Base-by-base conservation (phyloP, 2,797 vertebrate genomes). In the Gallirallus australis region DNA sequence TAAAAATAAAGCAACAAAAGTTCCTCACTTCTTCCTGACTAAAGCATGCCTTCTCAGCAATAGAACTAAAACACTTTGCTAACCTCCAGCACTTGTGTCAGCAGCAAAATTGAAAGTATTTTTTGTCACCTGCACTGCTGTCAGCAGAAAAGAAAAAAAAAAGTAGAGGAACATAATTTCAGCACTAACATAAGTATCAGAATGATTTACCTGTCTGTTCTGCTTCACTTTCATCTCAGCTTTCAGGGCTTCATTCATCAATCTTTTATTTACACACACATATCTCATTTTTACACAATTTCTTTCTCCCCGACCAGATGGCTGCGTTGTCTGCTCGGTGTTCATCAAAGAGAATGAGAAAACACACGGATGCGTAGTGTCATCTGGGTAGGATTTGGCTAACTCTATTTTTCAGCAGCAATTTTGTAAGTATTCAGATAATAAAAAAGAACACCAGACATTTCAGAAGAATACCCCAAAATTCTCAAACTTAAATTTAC, bases 241-340 rank as follows among this genome's bases (percentile, higher is more conserved):
- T 97, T 97, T 97, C 97, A 94, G 96, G 94, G 65, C 73, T 97
- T 97, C 97, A 97, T 98, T 98, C 96, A 98, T 97, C 98, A 97
- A 97, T 97, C 96, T 97, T 97, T 97, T 98, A 97, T 98, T 97
- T 97, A 97, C 97, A 97, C 94, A 84, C 33, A 15, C 93, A 95
- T 97, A 96, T 96, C 97, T 98, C 92, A 96, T 96, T 96, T 98
- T 97, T 97, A 97, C 71, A 86, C 91, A 64, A 40, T 93, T 93
- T 82, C 82, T 97, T 69, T 94, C 90, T 86, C 94, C 80, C 91
- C 87, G 97, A 63, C 91, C 96, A 97, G 96, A 97, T 97, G 92
- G 95, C 94, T 95, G 54, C 60, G 7, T 82, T 95, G 87, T 89
- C 91, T 96, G 96, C 87, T 90, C 10, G 16, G 79, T 87, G 95